These are phyloP conservation scores for Episyrphus balteatus DNA, from an alignment of 1,140 invertebrate genomes.

Conservation along the genomic window DNA sequence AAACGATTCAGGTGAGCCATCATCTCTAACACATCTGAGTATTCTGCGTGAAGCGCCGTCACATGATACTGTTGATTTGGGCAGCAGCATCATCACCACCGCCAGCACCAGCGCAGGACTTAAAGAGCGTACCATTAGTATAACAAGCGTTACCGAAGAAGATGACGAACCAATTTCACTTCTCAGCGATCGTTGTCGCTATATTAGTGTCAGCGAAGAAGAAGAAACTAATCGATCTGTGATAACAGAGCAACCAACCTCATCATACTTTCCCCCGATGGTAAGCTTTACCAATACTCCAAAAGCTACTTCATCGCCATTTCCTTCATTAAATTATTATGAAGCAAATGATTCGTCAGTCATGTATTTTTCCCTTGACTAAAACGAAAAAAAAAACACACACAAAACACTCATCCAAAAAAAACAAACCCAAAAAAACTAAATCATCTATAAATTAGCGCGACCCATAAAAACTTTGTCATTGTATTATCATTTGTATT, in stretches of 20 bases:
- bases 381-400: too few relatives aligned
- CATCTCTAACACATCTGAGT: not conserved
- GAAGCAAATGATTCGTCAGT: too few relatives aligned
- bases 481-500: too few relatives aligned
- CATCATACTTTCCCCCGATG: constrained; percentile 10
- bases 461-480: too few relatives aligned
- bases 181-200: constrained; percentile 28
- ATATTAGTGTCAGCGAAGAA: constrained; percentile 31
- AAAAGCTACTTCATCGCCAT: too few relatives aligned
- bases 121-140: constrained; percentile 30
- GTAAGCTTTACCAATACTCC: too few relatives aligned
- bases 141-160: constrained; percentile 30
- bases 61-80: constrained; percentile 5
- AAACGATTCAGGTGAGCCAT: constrained; percentile 8
- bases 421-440: too few relatives aligned
- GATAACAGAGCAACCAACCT: constrained; percentile 36
- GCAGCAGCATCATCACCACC: not conserved
- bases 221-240: constrained; percentile 28
- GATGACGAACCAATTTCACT: constrained; percentile 26
- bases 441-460: too few relatives aligned
- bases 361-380: too few relatives aligned
- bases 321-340: too few relatives aligned
- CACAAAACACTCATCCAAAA: too few relatives aligned
- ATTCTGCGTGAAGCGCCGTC: not conserved
- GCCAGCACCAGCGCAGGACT: constrained; percentile 7